Conservation (phyloP, 2,113 vertebrate genomes). For the Oenanthe melanoleuca region DNA sequence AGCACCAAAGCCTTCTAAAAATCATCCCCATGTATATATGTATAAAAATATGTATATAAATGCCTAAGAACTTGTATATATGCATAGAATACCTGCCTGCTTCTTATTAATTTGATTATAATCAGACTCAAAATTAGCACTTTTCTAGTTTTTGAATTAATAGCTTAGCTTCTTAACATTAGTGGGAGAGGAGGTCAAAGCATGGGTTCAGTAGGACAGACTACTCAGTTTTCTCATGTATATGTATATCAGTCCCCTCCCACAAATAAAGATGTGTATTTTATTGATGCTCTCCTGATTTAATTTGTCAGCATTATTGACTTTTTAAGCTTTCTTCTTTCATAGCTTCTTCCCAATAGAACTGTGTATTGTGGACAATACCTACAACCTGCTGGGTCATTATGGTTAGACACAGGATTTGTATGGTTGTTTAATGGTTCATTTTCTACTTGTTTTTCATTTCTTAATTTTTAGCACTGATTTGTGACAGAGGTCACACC, state of each 20-base stretch:
- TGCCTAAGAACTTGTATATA: not conserved
- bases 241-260: not conserved
- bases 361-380: not conserved
- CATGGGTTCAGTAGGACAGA: not conserved
- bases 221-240: not conserved
- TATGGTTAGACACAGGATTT: not conserved
- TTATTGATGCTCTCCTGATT: not conserved
- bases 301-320: not conserved
- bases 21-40: accelerated
- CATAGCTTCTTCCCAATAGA: not conserved
- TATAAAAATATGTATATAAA: not conserved
- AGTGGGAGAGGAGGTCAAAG: not conserved
- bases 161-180: not conserved
- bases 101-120: not conserved
- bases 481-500: not conserved
- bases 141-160: not conserved
- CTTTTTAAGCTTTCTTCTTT: not conserved
- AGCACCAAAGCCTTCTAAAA: not conserved
- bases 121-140: not conserved
- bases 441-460: not conserved
- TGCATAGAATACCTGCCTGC: not conserved
- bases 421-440: not conserved
- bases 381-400: not conserved
- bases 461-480: not conserved
- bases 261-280: not conserved